Base-by-base conservation (phyloP, 2,797 vertebrate genomes). In the Bradypodion ventrale region DNA sequence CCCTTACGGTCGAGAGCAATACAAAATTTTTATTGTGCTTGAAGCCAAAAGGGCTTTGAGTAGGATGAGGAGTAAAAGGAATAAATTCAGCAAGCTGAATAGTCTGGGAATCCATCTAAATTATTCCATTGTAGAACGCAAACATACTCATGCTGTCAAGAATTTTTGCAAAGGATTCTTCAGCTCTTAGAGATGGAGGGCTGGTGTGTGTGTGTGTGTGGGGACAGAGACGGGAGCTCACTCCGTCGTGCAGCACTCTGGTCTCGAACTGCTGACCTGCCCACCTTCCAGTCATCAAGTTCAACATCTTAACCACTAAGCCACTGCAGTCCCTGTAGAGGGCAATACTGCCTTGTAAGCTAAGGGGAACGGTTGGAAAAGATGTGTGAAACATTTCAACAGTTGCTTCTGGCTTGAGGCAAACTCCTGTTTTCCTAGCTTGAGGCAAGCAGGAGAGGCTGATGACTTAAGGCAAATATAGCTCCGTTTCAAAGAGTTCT, bases 1-100 rank as follows among this genome's bases (percentile, higher is more conserved):
- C 76, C 35, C 89, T 79, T 80, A 65, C 80, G 76, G 80, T 70
- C 91, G 85, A 93, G 89, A 92, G 80, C 85, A 78, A 75, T 82
- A 85, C 75, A 85, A 87, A 87, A 82, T 8, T 78, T 23, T 87
- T 85, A 69, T 83, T 76, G 65, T 79, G 16, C 75, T 85, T 23
- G 29, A 75, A 27, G 40, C 7, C 15, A 35, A 62, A 65, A 29
- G 42, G 60, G 23, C 59, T 29, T 37, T 15, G 62, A n/a, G 81
- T 75, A 76, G 83, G 62, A 25, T 0, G 27, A 42, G 0, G 0
- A 15, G 49, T 1, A 19, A 21, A 56, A 56, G 15, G 12, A 60
- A 42, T 21, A 27, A 25, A 5, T 52, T 73, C 75, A 73, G 63
- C 75, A 32, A 6, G 78, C 25, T 15, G 40, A 2, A 42, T 63